Conservation (phyloP, 2,888 invertebrate genomes). For the Caenorhabditis japonica region DNA sequence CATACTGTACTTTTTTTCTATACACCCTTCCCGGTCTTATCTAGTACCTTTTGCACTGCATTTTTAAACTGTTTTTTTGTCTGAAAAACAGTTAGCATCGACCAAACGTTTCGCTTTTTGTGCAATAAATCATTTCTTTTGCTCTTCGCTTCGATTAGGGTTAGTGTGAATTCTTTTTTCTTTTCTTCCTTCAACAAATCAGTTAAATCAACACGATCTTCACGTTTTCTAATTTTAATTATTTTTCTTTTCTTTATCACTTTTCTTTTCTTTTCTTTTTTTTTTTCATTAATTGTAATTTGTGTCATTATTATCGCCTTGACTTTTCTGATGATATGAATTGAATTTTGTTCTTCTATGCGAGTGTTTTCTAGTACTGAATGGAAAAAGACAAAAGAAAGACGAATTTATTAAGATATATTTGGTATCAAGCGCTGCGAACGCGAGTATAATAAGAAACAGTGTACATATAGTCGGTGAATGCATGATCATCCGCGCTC, state of each 20-base stretch:
- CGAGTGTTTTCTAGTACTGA: too few relatives aligned
- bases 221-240: slow-evolving; percentile 18
- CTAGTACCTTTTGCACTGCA: neutral
- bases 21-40: too few relatives aligned
- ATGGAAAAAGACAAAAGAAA: too few relatives aligned
- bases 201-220: slow-evolving; percentile 51
- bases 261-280: neutral
- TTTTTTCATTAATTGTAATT: slow-evolving; percentile 10
- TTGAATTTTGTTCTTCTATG: neutral
- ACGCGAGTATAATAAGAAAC: too few relatives aligned
- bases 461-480: too few relatives aligned
- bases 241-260: neutral
- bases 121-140: slow-evolving; percentile 21
- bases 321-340: slow-evolving; percentile 12
- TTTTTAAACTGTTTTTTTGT: slow-evolving; percentile 10
- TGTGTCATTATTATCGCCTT: slow-evolving; percentile 4
- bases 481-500: too few relatives aligned
- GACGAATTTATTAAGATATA: too few relatives aligned
- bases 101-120: slow-evolving; percentile 13
- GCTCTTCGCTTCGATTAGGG: slow-evolving; percentile 34
- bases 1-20: neutral
- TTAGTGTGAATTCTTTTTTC: slow-evolving; percentile 38
- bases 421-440: too few relatives aligned
- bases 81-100: slow-evolving; percentile 3
- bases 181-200: slow-evolving; percentile 11